Evolutionary conservation across 2,888 invertebrate genomes (phyloP), one percentile per base, ranked within the genome.

Genomic region (Agrochola lota): DNA sequence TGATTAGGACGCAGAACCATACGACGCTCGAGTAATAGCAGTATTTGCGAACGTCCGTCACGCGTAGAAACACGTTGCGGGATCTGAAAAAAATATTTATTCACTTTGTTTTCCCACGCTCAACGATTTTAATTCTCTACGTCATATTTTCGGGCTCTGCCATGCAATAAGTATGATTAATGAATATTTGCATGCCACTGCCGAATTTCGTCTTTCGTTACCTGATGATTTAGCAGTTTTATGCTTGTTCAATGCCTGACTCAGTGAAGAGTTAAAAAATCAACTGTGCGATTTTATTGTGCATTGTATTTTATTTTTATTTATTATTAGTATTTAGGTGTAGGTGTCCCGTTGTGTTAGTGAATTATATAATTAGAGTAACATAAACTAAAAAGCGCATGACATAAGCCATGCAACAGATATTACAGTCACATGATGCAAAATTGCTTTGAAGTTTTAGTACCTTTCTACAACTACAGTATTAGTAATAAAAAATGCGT

Each of bases 1-100:
- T 97, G 35, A 97, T 91, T 0, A 97, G 92, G 0, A 98, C 98
- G 85, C 97, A 97, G 9, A 97, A 97, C 98, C 98, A 98, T 0
- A 98, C 98, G 88, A 98, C 98, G 62, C 97, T 97, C 0, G 98
- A 98, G 92, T 99, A 99, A 91, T 98, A 98, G 91, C 98, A 98
- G 92, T 98, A 99, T 94, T 98, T 98, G 80, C 98, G 97, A 0
- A 98, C 98, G 94, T 99, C 98, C 0, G 98, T 98, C 77, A 98
- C 98, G 76, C 98, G 97, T 8, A 99, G 94, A 90, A 98, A 99
- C 7, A 99, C 98, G 93, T 98, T 98, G 68, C 98, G 97, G 9
- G 98, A 98, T 90, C 98, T 98, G 92, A 68, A 95, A 95, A 74
- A n/a, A 60, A 23, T 74, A 57, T 80, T 63, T 62, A 52, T 52